Evolutionary conservation across 2,888 invertebrate species (phyloP).

Genomic region (Encarsia formosa): DNA sequence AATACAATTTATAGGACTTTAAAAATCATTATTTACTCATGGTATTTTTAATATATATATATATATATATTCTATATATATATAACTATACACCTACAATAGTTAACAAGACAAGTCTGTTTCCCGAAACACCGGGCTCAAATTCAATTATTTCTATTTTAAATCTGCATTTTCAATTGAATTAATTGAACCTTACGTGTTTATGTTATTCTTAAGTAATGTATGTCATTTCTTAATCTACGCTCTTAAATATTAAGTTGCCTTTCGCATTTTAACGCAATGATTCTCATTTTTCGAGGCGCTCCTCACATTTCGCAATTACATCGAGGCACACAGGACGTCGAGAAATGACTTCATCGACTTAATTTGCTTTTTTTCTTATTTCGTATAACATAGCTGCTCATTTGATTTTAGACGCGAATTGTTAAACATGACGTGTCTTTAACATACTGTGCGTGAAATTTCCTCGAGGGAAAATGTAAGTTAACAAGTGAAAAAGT

Average conservation of each 20-base stretch:
- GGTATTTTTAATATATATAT: conserved; percentile 33
- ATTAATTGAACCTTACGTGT: conserved; percentile 41
- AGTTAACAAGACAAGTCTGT: conserved; percentile 49
- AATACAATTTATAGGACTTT: conserved; percentile 16
- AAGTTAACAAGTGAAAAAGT: no score
- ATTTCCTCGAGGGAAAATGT: no score
- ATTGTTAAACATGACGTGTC: conserved; percentile 5
- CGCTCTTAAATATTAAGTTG: conserved; percentile 17
- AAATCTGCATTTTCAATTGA: conserved; percentile 24
- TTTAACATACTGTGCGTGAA: conserved; percentile 9
- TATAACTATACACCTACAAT: conserved; percentile 46
- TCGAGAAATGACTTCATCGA: conserved; percentile 27
- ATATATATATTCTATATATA: conserved; percentile 29
- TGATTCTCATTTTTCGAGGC: conserved; percentile 18
- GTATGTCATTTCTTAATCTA: conserved; percentile 12
- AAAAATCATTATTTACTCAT: conserved; percentile 43
- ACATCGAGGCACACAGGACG: conserved; percentile 27
- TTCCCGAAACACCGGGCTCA: conserved; percentile 36
- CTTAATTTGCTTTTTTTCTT: neutral
- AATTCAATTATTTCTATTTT: conserved; percentile 30
- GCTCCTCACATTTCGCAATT: conserved; percentile 17
- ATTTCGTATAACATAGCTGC: conserved; percentile 7
- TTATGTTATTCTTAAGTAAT: conserved; percentile 41
- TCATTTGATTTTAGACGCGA: conserved; percentile 9
- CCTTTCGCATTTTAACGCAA: conserved; percentile 14